Conservation (phyloP, 2,113 vertebrate species). For the Apeltes quadracus region DNA sequence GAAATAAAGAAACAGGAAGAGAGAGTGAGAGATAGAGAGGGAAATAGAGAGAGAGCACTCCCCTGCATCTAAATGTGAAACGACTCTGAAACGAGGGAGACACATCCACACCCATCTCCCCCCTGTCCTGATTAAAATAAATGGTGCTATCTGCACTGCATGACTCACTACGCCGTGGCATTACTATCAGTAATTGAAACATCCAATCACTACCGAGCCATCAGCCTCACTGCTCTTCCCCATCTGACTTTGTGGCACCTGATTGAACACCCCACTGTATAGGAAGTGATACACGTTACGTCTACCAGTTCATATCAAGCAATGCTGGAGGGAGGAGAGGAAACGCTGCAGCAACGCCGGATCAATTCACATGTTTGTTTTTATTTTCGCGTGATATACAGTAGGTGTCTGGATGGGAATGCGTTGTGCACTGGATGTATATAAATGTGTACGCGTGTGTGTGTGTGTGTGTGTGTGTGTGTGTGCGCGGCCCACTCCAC, state of each 20-base stretch:
- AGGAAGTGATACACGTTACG: constrained; percentile 68
- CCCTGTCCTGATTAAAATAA: constrained; percentile 82
- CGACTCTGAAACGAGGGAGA: constrained; percentile 74
- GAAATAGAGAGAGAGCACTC: constrained; percentile 48
- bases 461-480: constrained; percentile 55
- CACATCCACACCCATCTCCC: constrained; percentile 79
- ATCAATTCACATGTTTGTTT: background rate
- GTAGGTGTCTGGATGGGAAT: background rate
- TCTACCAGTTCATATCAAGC: constrained; percentile 49
- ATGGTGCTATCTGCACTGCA: constrained; percentile 82
- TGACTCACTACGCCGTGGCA: constrained; percentile 81
- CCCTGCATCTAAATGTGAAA: constrained; percentile 79
- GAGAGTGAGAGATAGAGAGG: constrained; percentile 20
- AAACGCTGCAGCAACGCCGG: constrained; percentile 14
- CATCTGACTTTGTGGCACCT: constrained; percentile 75
- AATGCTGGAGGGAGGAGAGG: constrained; percentile 22
- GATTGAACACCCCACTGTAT: constrained; percentile 72
- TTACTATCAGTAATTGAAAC: constrained; percentile 84
- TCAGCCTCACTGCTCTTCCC: constrained; percentile 73
- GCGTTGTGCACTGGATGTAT: constrained; percentile 12
- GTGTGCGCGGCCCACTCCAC: constrained; percentile 78
- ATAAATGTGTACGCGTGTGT: background rate
- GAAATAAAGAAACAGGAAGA: constrained; percentile 44
- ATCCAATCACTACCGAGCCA: constrained; percentile 81
- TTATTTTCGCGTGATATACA: constrained; percentile 55